Percentiles rank a stretch among this genome's conserved stretches.
Conservation (phyloP, 2,113 vertebrate genomes). For the Thryonomys swinderianus region DNA sequence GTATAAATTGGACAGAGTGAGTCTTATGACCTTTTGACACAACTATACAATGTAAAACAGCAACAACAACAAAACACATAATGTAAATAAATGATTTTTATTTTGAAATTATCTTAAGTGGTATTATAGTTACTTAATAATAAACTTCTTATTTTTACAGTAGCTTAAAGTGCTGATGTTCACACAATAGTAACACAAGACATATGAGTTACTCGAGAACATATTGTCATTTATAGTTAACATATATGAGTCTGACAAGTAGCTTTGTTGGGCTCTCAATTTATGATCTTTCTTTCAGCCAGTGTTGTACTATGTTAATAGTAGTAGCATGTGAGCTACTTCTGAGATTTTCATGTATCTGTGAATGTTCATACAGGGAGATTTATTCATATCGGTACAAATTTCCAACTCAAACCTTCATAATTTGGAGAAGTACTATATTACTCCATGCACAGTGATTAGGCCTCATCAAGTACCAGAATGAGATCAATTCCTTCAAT, state of each 20-base stretch:
- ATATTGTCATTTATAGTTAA: not conserved
- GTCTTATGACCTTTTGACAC: not conserved
- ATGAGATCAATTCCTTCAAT: not conserved
- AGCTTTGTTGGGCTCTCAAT: not conserved
- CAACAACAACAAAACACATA: not conserved
- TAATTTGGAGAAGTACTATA: too few relatives aligned
- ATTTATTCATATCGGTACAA: not conserved
- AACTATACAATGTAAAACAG: not conserved
- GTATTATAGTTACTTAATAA: not conserved
- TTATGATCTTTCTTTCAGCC: not conserved
- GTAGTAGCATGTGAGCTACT: not conserved
- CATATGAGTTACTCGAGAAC: not conserved
- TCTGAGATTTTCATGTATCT: not conserved
- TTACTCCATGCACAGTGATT: not conserved
- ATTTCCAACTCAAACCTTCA: not conserved
- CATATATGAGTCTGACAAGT: not conserved
- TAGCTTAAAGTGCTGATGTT: not conserved
- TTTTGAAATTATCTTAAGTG: not conserved
- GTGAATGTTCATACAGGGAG: not conserved
- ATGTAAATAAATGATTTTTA: not conserved
- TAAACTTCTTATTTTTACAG: not conserved
- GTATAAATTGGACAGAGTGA: not conserved
- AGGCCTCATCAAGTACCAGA: not conserved
- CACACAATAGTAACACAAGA: not conserved
- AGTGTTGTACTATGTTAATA: not conserved